phyloP scores from a whole-genome alignment of 2,797 vertebrate genomes.

The Heliangelus exortis region DNA sequence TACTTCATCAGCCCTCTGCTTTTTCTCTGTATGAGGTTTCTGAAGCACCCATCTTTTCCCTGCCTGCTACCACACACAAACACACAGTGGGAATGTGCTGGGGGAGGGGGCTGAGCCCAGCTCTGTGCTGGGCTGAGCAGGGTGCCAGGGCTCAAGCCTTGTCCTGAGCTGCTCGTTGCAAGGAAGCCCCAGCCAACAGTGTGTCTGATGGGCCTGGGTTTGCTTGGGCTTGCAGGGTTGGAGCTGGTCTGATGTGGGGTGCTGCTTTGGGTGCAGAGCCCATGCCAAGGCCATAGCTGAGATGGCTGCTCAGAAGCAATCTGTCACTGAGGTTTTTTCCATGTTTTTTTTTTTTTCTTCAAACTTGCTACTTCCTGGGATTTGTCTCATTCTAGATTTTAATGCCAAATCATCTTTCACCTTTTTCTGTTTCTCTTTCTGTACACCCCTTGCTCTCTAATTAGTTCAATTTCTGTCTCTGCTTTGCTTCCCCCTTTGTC shows the following conservation, averaged over 20 bases:
- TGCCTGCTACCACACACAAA: accelerated
- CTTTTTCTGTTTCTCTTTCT: background rate
- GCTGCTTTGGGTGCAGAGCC: background rate
- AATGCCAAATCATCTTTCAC: slow-evolving; percentile 11
- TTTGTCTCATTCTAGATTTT: background rate
- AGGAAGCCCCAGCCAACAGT: background rate
- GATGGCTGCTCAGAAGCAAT: background rate
- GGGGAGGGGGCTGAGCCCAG: background rate
- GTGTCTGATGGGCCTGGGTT: accelerated
- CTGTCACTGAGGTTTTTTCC: background rate
- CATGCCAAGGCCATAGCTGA: accelerated
- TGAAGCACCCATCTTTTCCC: accelerated
- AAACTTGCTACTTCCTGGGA: background rate
- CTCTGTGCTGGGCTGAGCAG: background rate
- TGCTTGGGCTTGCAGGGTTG: background rate
- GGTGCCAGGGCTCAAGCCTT: accelerated
- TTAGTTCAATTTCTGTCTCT: slow-evolving; percentile 22
- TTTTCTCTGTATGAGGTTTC: background rate
- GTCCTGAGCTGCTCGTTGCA: background rate
- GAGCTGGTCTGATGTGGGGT: accelerated
- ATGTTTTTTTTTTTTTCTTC: background rate
- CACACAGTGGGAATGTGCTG: accelerated
- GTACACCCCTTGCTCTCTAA: slow-evolving; percentile 24
- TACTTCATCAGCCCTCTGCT: background rate
- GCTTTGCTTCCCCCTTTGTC: background rate